These are phyloP conservation scores for Clarias magur DNA, from an alignment of 2,113 vertebrate genomes.

Conservation along the genomic window DNA sequence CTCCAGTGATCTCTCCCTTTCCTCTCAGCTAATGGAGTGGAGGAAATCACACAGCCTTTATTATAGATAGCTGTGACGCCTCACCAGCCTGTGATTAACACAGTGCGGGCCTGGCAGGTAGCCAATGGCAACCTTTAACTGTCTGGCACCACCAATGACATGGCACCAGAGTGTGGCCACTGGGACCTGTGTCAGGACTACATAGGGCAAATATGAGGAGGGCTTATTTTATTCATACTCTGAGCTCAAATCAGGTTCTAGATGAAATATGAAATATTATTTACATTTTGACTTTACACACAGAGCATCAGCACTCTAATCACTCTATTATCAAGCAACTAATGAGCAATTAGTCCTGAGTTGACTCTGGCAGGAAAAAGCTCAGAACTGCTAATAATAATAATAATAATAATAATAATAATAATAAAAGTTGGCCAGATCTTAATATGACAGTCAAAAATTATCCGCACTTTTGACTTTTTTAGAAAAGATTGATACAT, in stretches of 20 bases:
- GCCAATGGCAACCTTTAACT: conserved; percentile 28
- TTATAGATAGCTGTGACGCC: conserved; percentile 11
- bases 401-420: not conserved
- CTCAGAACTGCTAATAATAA: not conserved
- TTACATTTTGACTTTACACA: conserved; percentile 24
- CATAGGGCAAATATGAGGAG: not conserved
- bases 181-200: conserved; percentile 63
- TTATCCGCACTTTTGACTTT: too few relatives aligned
- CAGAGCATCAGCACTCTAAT: not conserved
- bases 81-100: conserved; percentile 27
- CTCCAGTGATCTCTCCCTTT: not conserved
- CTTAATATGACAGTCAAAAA: too few relatives aligned
- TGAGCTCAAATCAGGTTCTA: not conserved
- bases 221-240: conserved; percentile 14
- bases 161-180: conserved; percentile 21
- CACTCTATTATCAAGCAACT: not conserved
- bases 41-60: not conserved
- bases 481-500: too few relatives aligned
- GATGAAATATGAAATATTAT: not conserved
- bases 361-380: too few relatives aligned
- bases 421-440: too few relatives aligned
- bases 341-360: not conserved
- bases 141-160: conserved; percentile 42
- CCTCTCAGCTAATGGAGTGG: not conserved
- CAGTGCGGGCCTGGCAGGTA: conserved; percentile 8